Conservation (phyloP, 2,113 vertebrate species). For the Gymnogyps californianus region DNA sequence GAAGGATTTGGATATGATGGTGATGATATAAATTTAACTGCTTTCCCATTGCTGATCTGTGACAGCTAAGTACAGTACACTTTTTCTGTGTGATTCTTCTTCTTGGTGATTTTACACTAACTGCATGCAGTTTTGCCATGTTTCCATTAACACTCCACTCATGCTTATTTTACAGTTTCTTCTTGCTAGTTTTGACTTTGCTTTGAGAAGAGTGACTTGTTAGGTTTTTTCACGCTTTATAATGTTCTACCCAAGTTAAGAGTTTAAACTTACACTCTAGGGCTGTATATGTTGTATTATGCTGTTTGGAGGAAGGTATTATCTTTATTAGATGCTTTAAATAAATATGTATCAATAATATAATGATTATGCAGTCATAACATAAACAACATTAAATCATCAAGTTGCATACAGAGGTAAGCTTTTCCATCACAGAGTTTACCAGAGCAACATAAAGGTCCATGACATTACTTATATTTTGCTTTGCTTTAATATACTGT, state of each 20-base stretch:
- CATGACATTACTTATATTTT: background rate
- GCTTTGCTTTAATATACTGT: background rate
- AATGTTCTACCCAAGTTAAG: background rate
- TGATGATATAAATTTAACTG: slow-evolving; percentile 28
- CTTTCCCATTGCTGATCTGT: slow-evolving; percentile 55
- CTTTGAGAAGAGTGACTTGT: background rate
- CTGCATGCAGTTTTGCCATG: slow-evolving; percentile 68
- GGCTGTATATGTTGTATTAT: background rate
- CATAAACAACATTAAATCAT: background rate
- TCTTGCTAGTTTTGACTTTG: slow-evolving; percentile 9
- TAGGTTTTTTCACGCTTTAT: background rate
- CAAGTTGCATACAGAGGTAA: background rate
- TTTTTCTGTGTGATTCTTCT: slow-evolving; percentile 59
- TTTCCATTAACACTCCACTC: slow-evolving; percentile 60
- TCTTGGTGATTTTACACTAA: slow-evolving; percentile 71
- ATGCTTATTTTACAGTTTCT: slow-evolving; percentile 29
- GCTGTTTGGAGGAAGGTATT: background rate
- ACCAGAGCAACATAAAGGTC: background rate
- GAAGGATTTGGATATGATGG: slow-evolving; percentile 18
- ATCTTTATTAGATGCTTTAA: background rate
- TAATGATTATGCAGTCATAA: background rate
- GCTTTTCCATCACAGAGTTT: background rate
- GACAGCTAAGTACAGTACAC: slow-evolving; percentile 53
- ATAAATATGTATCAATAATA: background rate
- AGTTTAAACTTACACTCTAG: background rate